Percentiles rank a stretch among this genome's conserved stretches.
Evolutionary conservation across 2,888 invertebrate genomes (phyloP).

Genomic region (Druceiella hillmani): DNA sequence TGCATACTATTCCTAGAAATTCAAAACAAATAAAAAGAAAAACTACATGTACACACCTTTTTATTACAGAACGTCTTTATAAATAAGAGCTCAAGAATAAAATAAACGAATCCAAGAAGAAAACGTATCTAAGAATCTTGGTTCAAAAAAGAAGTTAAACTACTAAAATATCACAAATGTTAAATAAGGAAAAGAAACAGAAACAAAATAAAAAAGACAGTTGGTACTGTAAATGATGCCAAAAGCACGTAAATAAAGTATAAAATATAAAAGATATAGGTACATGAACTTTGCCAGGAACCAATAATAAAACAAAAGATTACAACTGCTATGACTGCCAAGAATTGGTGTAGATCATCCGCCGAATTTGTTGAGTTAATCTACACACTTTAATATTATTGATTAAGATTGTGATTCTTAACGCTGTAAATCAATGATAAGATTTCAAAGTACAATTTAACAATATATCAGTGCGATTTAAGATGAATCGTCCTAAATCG

Average conservation of each 20-base stretch:
- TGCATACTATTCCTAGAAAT: too few relatives aligned
- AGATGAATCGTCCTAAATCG: conserved; percentile 6
- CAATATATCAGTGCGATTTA: too few relatives aligned
- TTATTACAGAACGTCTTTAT: conserved; percentile 11
- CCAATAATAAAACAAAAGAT: conserved; percentile 11
- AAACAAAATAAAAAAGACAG: conserved; percentile 11
- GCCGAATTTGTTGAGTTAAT: conserved; percentile 3
- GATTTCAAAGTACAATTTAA: too few relatives aligned
- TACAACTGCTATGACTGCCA: conserved; percentile 4
- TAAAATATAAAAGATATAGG: conserved; percentile 11
- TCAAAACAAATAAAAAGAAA: conserved; percentile 8
- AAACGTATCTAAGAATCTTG: conserved; percentile 10
- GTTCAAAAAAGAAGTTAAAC: conserved; percentile 8
- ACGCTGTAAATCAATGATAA: conserved; percentile 2
- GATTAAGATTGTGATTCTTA: background rate
- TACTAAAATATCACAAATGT: too few relatives aligned
- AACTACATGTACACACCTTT: conserved; percentile 8
- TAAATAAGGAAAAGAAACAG: conserved; percentile 13
- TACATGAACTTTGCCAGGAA: conserved; percentile 15
- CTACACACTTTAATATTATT: conserved; percentile 3
- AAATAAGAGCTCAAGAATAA: conserved; percentile 13
- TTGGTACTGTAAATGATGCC: too few relatives aligned
- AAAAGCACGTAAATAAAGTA: conserved; percentile 13
- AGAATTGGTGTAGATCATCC: conserved; percentile 3
- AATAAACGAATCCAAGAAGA: conserved; percentile 14